Conservation (phyloP, 2,797 vertebrate genomes). For the Natrix natrix region DNA sequence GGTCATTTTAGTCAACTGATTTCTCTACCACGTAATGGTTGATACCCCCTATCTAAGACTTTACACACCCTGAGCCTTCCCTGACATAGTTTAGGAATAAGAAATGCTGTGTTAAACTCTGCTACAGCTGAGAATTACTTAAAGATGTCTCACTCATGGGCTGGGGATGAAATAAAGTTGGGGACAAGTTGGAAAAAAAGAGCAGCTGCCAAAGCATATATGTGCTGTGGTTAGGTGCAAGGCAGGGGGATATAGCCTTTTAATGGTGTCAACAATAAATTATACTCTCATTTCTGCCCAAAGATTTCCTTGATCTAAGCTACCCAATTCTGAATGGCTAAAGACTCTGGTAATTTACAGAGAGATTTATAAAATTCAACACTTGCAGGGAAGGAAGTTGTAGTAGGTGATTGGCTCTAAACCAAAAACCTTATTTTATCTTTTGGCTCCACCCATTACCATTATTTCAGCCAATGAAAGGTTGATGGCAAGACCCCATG, state of each 20-base stretch:
- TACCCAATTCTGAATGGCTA: neutral
- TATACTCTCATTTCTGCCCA: neutral
- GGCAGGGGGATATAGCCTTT: neutral
- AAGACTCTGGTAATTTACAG: neutral
- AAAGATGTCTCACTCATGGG: neutral
- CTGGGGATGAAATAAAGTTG: neutral
- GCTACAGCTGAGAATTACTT: neutral
- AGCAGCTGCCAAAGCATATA: neutral
- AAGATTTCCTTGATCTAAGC: neutral
- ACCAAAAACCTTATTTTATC: neutral
- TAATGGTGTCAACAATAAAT: neutral
- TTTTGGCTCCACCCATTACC: neutral
- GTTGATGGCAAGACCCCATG: neutral
- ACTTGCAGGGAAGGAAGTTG: neutral
- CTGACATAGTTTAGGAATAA: neutral
- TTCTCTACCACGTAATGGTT: neutral
- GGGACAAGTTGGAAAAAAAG: neutral
- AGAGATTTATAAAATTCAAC: neutral
- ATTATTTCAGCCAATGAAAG: neutral
- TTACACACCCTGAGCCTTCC: neutral
- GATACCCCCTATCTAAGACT: neutral
- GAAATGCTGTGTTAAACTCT: neutral
- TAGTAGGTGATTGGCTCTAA: neutral
- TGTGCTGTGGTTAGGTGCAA: neutral
- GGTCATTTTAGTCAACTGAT: neutral